Evolutionary conservation across 2,888 invertebrate genomes (phyloP).

Genomic region (Drosophila anomelani): DNA sequence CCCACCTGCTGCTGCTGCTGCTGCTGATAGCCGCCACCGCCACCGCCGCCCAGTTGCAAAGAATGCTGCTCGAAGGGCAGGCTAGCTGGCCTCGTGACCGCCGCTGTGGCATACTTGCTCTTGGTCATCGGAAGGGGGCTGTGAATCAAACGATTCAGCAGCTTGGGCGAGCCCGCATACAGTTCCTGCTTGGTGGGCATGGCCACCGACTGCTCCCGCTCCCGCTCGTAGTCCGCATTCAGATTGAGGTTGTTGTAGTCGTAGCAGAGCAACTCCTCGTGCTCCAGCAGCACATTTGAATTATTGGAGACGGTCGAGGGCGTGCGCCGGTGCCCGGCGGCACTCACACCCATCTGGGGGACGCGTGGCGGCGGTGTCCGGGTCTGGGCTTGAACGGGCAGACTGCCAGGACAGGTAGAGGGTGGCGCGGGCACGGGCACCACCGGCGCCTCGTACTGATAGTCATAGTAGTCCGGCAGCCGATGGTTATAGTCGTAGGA

Average conservation of each 20-base stretch:
- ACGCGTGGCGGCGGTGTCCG: slow-evolving; percentile 83
- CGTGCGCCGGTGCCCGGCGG: slow-evolving; percentile 89
- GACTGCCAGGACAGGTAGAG: slow-evolving; percentile 1
- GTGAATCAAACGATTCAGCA: slow-evolving; percentile 71
- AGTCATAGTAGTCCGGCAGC: slow-evolving; percentile 83
- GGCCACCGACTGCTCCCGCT: slow-evolving; percentile 29
- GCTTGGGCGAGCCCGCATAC: slow-evolving; percentile 79
- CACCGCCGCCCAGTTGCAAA: slow-evolving; percentile 41
- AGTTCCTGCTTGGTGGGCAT: slow-evolving; percentile 79
- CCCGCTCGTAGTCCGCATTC: slow-evolving; percentile 60
- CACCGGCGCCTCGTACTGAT: slow-evolving; percentile 78
- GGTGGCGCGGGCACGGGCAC: slow-evolving; percentile 41
- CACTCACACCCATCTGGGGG: slow-evolving; percentile 84
- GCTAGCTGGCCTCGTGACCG: slow-evolving; percentile 82
- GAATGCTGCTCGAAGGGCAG: slow-evolving; percentile 85
- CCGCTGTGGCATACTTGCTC: slow-evolving; percentile 53
- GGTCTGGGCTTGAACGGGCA: slow-evolving; percentile 55
- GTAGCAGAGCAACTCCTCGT: slow-evolving; percentile 84
- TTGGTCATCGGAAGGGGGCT: slow-evolving; percentile 75
- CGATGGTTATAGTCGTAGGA: slow-evolving; percentile 83
- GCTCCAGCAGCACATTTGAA: slow-evolving; percentile 81
- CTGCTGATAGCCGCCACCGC: slow-evolving; percentile 52
- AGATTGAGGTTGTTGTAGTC: slow-evolving; percentile 79
- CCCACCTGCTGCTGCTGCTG: slow-evolving; percentile 2
- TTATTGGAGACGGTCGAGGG: slow-evolving; percentile 90